A percentile compares a stretch with the other conserved stretches of the same genome.
phyloP scores from a whole-genome alignment of 2,888 invertebrate species.

The Parthenolecanium corni region DNA sequence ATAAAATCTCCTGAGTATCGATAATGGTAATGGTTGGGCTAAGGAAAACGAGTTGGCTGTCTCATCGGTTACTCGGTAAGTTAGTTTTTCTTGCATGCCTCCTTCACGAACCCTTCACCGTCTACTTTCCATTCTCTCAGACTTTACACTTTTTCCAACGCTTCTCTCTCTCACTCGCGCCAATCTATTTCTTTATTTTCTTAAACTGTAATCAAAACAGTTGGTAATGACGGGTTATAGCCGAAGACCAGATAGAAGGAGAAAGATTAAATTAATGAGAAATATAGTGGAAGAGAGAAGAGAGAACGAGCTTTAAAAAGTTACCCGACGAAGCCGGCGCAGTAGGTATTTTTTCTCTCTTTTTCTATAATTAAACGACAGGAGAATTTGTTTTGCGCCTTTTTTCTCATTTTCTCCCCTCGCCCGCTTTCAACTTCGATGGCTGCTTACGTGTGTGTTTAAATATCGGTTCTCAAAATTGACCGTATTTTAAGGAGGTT shows the following conservation, averaged over 20 bases:
- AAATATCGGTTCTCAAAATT: background rate
- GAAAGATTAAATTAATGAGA: background rate
- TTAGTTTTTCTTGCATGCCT: too few species aligned
- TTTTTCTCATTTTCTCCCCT: slow-evolving; percentile 10
- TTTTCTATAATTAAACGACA: slow-evolving; percentile 13
- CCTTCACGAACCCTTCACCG: too few species aligned
- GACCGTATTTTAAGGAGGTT: slow-evolving; percentile 7
- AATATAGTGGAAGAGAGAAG: background rate
- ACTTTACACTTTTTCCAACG: too few species aligned
- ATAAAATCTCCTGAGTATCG: too few species aligned
- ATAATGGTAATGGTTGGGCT: too few species aligned
- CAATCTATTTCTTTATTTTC: background rate
- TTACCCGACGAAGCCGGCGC: background rate
- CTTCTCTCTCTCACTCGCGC: too few species aligned
- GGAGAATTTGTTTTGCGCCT: slow-evolving; percentile 11
- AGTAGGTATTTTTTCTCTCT: slow-evolving; percentile 7
- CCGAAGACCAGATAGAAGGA: background rate
- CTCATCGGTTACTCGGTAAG: too few species aligned
- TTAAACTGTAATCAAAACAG: slow-evolving; percentile 13
- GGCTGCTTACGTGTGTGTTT: too few species aligned
- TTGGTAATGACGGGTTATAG: slow-evolving; percentile 6
- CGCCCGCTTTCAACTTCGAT: background rate
- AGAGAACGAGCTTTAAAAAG: slow-evolving; percentile 1
- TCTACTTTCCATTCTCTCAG: too few species aligned
- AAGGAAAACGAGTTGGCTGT: too few species aligned